phyloP scores from a whole-genome alignment of 2,888 invertebrate species.

The Anaspis maculata region DNA sequence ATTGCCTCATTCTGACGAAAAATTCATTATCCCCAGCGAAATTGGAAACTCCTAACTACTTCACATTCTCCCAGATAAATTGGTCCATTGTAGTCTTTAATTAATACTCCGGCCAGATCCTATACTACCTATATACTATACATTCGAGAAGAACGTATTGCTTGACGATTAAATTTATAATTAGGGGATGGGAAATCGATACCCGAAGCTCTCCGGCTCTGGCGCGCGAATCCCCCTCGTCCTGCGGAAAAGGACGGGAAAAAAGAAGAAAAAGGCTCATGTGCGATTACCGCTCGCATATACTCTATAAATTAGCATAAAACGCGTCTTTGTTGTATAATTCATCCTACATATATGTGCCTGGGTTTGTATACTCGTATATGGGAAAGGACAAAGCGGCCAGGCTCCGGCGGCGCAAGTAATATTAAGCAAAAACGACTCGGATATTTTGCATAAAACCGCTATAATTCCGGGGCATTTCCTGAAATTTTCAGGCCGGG shows the following conservation, averaged over 20 bases:
- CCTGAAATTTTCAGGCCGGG: conserved; percentile 30
- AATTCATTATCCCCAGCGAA: conserved; percentile 34
- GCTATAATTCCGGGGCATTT: conserved; percentile 33
- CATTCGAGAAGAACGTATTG: conserved; percentile 26
- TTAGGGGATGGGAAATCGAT: conserved; percentile 14
- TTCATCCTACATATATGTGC: too few relatives aligned
- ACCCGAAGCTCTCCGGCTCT: too few relatives aligned
- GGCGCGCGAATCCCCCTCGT: too few relatives aligned
- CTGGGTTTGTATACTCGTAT: too few relatives aligned
- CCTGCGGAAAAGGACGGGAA: too few relatives aligned
- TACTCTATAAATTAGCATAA: conserved; percentile 12
- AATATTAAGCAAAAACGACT: conserved; percentile 30
- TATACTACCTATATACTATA: too few relatives aligned
- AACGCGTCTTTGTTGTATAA: conserved; percentile 18
- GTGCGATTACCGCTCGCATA: too few relatives aligned
- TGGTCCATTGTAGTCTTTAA: conserved; percentile 33
- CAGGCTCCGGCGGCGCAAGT: conserved; percentile 22
- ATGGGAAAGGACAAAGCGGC: too few relatives aligned
- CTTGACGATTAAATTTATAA: conserved; percentile 26
- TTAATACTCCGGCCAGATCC: conserved; percentile 24
- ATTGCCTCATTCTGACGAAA: conserved; percentile 35
- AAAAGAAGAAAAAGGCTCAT: too few relatives aligned
- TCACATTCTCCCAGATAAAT: conserved; percentile 26
- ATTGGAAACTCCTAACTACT: conserved; percentile 36
- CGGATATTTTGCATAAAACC: conserved; percentile 35